A percentile compares a stretch with the other conserved stretches of the same genome.
These are phyloP conservation scores for Arctopsyche grandis DNA, from an alignment of 1,140 invertebrate genomes.

Conservation along the genomic window DNA sequence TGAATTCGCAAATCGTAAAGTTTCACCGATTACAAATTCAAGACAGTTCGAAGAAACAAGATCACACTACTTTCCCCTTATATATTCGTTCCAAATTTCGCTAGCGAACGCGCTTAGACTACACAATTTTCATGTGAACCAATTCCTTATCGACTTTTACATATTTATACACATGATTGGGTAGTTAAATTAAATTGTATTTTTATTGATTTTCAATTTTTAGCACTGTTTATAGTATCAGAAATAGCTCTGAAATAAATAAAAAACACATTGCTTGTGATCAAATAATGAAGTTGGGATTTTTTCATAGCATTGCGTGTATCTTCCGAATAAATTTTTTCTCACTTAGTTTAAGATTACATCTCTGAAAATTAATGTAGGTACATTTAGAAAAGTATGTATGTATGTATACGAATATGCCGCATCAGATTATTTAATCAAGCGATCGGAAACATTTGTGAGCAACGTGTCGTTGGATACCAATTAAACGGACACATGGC, in stretches of 20 bases:
- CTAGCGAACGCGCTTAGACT: not conserved
- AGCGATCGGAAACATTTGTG: constrained; percentile 6
- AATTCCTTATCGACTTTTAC: not conserved
- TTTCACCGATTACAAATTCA: constrained; percentile 26
- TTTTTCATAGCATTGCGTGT: not conserved
- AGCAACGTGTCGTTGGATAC: constrained; percentile 2
- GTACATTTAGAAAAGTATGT: not conserved
- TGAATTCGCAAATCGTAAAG: not conserved
- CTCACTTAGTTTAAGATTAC: not conserved
- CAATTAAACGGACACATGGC: constrained; percentile 6
- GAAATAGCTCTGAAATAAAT: no score
- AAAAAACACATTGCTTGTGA: no score
- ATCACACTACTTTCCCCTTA: constrained; percentile 14
- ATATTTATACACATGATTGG: not conserved
- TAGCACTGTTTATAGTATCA: no score
- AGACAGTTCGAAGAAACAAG: constrained; percentile 6
- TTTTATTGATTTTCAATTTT: no score
- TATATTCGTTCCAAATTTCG: constrained; percentile 3
- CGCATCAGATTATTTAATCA: not conserved
- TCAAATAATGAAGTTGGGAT: no score
- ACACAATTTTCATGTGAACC: not conserved
- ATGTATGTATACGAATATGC: not conserved
- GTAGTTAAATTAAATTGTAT: not conserved
- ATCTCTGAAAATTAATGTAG: not conserved
- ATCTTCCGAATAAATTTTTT: not conserved